Evolutionary conservation across 1,140 invertebrate genomes (phyloP).

Genomic region (Eubasilissa regina): DNA sequence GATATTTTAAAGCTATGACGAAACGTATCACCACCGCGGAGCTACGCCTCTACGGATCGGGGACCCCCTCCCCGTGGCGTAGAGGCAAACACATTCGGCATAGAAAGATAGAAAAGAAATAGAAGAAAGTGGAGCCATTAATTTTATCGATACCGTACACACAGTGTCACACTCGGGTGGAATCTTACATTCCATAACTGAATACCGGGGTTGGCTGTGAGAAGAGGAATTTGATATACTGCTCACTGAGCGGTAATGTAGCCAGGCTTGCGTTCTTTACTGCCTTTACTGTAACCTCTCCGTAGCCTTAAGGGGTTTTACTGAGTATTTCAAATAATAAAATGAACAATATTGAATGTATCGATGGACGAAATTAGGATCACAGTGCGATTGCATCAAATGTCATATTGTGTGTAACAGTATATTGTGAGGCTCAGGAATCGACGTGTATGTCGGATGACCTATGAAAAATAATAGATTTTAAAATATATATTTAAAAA

Average conservation of each 20-base stretch:
- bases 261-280: constrained; percentile 41
- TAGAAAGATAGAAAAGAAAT: constrained; percentile 61
- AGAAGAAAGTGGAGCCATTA: constrained; percentile 61
- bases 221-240: constrained; percentile 59
- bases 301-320: background rate
- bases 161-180: constrained; percentile 53
- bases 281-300: constrained; percentile 23
- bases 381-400: too few relatives aligned
- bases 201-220: constrained; percentile 39
- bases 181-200: constrained; percentile 57
- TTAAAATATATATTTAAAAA: too few relatives aligned
- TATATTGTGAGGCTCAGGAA: too few relatives aligned
- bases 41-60: constrained; percentile 8
- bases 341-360: constrained; percentile 1
- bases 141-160: constrained; percentile 62
- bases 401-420: too few relatives aligned
- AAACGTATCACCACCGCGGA: constrained; percentile 46
- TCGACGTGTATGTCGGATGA: too few relatives aligned
- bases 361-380: background rate
- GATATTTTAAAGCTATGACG: constrained; percentile 52
- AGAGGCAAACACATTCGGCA: constrained; percentile 56
- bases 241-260: constrained; percentile 44
- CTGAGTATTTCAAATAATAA: constrained; percentile 4
- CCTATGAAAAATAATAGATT: too few relatives aligned
- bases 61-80: constrained; percentile 4